phyloP scores from a whole-genome alignment of 2,113 vertebrate genomes.

The Egretta garzetta region DNA sequence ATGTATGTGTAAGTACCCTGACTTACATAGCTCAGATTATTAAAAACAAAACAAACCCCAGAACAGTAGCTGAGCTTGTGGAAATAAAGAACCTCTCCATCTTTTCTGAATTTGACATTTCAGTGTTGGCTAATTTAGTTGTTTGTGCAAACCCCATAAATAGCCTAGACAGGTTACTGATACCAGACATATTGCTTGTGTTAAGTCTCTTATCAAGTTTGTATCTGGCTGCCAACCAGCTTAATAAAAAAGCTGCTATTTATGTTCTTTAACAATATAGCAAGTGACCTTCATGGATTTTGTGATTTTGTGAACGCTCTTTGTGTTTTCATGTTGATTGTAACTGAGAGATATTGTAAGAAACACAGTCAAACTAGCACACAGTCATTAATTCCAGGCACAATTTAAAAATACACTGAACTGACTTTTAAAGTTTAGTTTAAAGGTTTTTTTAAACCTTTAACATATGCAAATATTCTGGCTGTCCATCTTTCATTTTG shows the following conservation, averaged over 20 bases:
- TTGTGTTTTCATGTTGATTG: conserved; percentile 43
- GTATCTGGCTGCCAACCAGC: conserved; percentile 30
- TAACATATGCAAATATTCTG: neutral
- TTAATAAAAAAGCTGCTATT: conserved; percentile 51
- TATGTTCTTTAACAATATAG: conserved; percentile 32
- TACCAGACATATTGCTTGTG: conserved; percentile 57
- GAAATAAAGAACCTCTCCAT: neutral
- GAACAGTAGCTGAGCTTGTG: neutral
- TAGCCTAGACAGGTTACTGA: conserved; percentile 53
- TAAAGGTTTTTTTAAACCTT: neutral
- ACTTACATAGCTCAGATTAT: neutral
- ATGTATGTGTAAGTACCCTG: neutral
- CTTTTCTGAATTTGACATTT: neutral
- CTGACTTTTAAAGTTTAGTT: neutral
- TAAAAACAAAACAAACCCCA: neutral
- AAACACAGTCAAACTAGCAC: neutral
- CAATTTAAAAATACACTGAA: neutral
- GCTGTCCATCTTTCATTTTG: neutral
- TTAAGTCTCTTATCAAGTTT: conserved; percentile 39
- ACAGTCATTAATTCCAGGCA: neutral
- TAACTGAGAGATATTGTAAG: neutral
- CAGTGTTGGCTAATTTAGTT: neutral
- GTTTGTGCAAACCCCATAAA: conserved; percentile 49
- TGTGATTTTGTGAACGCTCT: neutral
- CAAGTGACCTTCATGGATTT: conserved; percentile 44